Conservation (phyloP, 1,140 invertebrate genomes). For the Amyelois transitella region DNA sequence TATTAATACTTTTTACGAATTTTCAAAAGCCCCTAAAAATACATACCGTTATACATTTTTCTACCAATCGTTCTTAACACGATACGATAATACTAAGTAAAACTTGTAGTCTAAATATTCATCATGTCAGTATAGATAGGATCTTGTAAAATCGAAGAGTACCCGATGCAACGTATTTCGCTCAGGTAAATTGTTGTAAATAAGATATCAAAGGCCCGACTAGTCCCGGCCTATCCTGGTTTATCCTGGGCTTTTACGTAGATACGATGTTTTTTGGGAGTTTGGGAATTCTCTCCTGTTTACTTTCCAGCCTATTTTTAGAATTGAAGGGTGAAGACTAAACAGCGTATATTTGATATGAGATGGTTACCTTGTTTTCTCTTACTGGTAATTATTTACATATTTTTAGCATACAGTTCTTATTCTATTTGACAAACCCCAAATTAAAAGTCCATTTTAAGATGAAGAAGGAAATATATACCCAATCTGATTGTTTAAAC, state of each 20-base stretch:
- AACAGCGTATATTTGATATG: no score
- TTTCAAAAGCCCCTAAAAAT: no score
- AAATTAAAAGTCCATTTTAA: no score
- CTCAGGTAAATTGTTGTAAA: slow-evolving; percentile 52
- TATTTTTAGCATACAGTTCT: no score
- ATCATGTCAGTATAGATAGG: not conserved
- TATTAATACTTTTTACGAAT: no score
- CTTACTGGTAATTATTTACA: no score
- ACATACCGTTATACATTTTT: no score
- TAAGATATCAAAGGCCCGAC: slow-evolving; percentile 57
- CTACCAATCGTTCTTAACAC: not conserved
- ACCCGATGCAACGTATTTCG: not conserved
- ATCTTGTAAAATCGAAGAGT: not conserved
- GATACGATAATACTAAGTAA: not conserved
- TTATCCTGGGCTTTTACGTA: slow-evolving; percentile 38
- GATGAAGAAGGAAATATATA: no score
- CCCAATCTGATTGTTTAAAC: no score
- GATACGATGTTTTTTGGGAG: slow-evolving; percentile 38
- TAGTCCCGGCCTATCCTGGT: slow-evolving; percentile 36
- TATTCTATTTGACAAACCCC: no score
- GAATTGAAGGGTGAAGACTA: no score
- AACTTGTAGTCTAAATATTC: not conserved
- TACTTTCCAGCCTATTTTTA: slow-evolving; percentile 17
- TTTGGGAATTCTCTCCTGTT: slow-evolving; percentile 4
- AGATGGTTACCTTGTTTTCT: no score